Percentiles rank a stretch among this genome's conserved stretches.
Conservation (phyloP, 2,113 vertebrate species). For the Tylochromis polylepis region DNA sequence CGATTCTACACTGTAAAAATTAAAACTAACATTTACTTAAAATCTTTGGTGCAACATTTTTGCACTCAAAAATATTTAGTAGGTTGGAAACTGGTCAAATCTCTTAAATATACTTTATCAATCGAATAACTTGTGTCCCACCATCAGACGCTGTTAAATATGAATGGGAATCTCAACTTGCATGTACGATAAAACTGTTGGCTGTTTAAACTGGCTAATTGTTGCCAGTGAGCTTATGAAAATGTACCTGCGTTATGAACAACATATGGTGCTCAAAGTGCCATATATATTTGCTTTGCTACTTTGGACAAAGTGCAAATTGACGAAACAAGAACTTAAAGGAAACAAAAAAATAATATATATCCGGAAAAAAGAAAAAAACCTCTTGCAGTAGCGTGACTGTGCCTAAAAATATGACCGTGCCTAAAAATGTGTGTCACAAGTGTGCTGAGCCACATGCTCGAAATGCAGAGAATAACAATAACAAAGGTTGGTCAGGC, state of each 20-base stretch:
- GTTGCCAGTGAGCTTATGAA: not conserved
- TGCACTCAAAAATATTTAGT: not conserved
- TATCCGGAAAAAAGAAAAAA: not conserved
- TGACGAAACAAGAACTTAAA: not conserved
- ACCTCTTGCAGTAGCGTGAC: not conserved
- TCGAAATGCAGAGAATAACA: not conserved
- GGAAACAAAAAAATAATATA: not conserved
- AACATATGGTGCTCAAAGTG: not conserved
- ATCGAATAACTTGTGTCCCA: fast-evolving
- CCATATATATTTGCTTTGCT: no score
- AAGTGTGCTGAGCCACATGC: not conserved
- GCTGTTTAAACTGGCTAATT: not conserved
- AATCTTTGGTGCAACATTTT: not conserved
- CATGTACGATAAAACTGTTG: not conserved
- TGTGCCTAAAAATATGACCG: not conserved
- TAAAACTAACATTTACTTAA: not conserved
- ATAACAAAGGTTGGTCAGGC: not conserved
- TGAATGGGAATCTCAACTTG: not conserved
- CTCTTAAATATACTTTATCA: not conserved
- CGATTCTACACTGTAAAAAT: not conserved
- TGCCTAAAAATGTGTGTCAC: not conserved
- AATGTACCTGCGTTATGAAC: not conserved
- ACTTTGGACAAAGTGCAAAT: not conserved
- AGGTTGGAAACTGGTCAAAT: not conserved
- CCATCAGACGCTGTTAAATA: not conserved